These are phyloP conservation scores for Xyrauchen texanus DNA, from an alignment of 2,113 vertebrate genomes.

Conservation along the genomic window DNA sequence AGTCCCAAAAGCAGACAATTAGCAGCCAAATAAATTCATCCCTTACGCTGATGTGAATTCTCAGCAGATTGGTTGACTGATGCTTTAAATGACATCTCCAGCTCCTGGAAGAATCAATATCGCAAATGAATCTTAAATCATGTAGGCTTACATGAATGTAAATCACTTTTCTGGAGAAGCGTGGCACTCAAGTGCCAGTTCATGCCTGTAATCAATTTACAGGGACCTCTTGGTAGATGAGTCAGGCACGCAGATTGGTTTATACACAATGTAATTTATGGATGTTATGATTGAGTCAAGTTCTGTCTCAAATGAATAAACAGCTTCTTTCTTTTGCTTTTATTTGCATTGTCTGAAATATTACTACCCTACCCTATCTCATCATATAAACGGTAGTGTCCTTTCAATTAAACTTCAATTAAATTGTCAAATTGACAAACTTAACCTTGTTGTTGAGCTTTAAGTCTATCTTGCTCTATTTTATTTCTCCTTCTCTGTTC, in stretches of 20 bases:
- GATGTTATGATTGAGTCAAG: conserved; percentile 19
- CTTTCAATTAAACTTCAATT: no score
- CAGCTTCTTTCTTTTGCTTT: no score
- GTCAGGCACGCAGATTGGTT: conserved; percentile 8
- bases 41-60: conserved; percentile 49
- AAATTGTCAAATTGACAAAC: conserved; percentile 34
- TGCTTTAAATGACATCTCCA: conserved; percentile 41
- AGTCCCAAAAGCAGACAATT: conserved; percentile 41
- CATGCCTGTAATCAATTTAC: conserved; percentile 31
- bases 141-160: conserved; percentile 34
- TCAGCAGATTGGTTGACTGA: conserved; percentile 44
- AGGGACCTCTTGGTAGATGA: background rate
- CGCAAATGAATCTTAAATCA: conserved; percentile 49
- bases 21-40: conserved; percentile 44
- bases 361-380: no score
- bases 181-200: conserved; percentile 19
- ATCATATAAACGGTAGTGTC: no score
- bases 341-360: no score
- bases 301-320: no score
- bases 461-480: conserved; percentile 28
- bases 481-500: conserved; percentile 35
- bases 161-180: conserved; percentile 31
- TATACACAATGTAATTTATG: background rate
- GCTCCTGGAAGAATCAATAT: conserved; percentile 46
- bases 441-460: conserved; percentile 7